Evolutionary conservation across 2,113 vertebrate species (phyloP).

Genomic region (Blennius ocellaris): DNA sequence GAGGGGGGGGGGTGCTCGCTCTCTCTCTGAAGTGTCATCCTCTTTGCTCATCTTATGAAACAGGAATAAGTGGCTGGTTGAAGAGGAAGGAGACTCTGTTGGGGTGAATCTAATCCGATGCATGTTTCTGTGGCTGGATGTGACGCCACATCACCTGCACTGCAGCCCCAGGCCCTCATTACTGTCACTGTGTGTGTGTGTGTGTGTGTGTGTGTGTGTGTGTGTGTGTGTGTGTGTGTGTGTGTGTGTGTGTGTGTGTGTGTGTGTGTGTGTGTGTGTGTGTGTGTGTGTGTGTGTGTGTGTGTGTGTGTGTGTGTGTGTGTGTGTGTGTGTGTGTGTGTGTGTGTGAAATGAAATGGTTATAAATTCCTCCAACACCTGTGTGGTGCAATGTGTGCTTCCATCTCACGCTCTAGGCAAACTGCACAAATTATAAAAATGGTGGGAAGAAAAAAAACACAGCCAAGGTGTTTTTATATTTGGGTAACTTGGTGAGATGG

Average conservation of each 20-base stretch:
- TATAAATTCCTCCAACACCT: constrained; percentile 52
- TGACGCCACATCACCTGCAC: constrained; percentile 67
- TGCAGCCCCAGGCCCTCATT: constrained; percentile 62
- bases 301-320: constrained; percentile 1
- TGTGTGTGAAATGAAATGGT: constrained; percentile 42
- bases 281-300: constrained; percentile 9
- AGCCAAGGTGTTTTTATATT: too few relatives aligned
- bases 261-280: constrained; percentile 1
- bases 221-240: constrained; percentile 7
- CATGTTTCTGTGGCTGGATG: constrained; percentile 58
- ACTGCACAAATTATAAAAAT: neutral
- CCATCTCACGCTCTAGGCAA: constrained; percentile 14
- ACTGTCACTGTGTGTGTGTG: constrained; percentile 51
- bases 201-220: constrained; percentile 11
- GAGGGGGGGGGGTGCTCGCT: constrained; percentile 7
- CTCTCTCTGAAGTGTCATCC: constrained; percentile 68
- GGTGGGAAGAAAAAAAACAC: too few relatives aligned
- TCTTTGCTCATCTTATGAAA: constrained; percentile 60
- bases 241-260: constrained; percentile 7
- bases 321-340: constrained; percentile 2
- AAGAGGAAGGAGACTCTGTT: constrained; percentile 63
- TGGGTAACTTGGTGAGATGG: too few relatives aligned
- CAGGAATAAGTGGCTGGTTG: constrained; percentile 66
- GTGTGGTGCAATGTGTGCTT: constrained; percentile 1
- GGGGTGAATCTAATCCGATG: constrained; percentile 68